Conservation (phyloP, 2,888 invertebrate genomes). For the Drosophila longiperda region DNA sequence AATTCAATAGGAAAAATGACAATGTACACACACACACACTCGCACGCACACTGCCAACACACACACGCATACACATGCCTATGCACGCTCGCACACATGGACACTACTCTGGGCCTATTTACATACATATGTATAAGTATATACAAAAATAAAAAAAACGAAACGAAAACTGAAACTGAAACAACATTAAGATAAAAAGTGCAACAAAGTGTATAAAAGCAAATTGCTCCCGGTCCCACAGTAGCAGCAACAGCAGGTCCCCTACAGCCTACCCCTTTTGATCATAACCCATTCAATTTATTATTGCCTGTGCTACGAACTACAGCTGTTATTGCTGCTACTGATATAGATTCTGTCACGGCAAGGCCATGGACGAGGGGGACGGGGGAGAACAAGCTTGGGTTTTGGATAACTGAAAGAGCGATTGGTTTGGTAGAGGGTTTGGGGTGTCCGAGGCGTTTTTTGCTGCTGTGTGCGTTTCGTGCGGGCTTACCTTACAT, state of each 20-base stretch:
- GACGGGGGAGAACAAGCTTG: constrained; percentile 1
- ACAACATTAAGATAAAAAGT: constrained; percentile 61
- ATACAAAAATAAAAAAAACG: constrained; percentile 62
- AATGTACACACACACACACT: constrained; percentile 58
- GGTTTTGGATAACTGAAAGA: constrained; percentile 1
- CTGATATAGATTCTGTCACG: constrained; percentile 6
- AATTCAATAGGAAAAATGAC: constrained; percentile 70
- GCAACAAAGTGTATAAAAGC: constrained; percentile 58
- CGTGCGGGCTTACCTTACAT: constrained; percentile 9
- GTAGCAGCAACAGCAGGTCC: constrained; percentile 10
- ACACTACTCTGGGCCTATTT: constrained; percentile 70
- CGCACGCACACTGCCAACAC: constrained; percentile 22
- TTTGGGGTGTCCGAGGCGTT: constrained; percentile 2
- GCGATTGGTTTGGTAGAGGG: neutral
- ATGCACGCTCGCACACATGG: constrained; percentile 28
- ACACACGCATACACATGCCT: constrained; percentile 22
- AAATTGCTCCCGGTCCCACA: constrained; percentile 30
- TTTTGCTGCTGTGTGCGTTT: constrained; percentile 4
- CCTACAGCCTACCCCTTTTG: neutral
- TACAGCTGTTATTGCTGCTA: constrained; percentile 28
- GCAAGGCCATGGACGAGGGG: neutral
- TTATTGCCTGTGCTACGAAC: constrained; percentile 27
- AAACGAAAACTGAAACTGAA: constrained; percentile 36
- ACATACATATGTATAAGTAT: constrained; percentile 75
- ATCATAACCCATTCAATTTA: neutral